A percentile compares a stretch with the other conserved stretches of the same genome.
phyloP scores from a whole-genome alignment of 2,888 invertebrate species.

The Alcis repandata region DNA sequence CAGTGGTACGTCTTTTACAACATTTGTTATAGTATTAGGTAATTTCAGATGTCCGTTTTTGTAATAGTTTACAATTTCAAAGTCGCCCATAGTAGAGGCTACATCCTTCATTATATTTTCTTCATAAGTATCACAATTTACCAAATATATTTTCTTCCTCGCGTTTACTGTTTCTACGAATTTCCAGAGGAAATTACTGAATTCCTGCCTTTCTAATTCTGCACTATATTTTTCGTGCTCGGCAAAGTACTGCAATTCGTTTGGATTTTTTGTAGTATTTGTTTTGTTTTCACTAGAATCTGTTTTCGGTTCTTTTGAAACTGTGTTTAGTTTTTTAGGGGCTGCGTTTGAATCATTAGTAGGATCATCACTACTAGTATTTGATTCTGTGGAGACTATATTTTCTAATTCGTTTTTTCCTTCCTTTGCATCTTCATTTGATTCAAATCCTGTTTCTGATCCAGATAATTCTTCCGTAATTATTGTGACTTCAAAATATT shows the following conservation, averaged over 20 bases:
- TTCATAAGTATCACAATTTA: conserved; percentile 77
- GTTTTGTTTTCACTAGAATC: conserved; percentile 13
- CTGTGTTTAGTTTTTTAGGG: not conserved
- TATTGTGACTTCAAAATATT: conserved; percentile 64
- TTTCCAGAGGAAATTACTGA: conserved; percentile 64
- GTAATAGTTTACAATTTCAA: conserved; percentile 71
- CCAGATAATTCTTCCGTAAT: conserved; percentile 73
- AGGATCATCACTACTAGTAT: conserved; percentile 18
- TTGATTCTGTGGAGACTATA: conserved; percentile 3
- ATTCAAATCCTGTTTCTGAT: conserved; percentile 47
- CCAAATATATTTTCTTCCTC: conserved; percentile 68
- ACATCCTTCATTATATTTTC: conserved; percentile 72
- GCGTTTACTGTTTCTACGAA: conserved; percentile 52
- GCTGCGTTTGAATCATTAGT: conserved; percentile 28
- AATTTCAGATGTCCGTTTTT: conserved; percentile 74
- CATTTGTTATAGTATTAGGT: conserved; percentile 60
- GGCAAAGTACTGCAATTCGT: conserved; percentile 65
- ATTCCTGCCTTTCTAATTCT: conserved; percentile 68
- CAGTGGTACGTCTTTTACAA: conserved; percentile 69
- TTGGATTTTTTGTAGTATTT: conserved; percentile 29
- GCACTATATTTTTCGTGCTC: conserved; percentile 74
- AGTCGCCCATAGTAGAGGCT: conserved; percentile 64
- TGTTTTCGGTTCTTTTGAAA: conserved; percentile 7
- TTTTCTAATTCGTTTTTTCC: conserved; percentile 13
- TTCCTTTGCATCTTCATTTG: conserved; percentile 24